These are phyloP conservation scores for Cynopterus sphinx DNA, from an alignment of 2,797 vertebrate species.

Conservation along the genomic window DNA sequence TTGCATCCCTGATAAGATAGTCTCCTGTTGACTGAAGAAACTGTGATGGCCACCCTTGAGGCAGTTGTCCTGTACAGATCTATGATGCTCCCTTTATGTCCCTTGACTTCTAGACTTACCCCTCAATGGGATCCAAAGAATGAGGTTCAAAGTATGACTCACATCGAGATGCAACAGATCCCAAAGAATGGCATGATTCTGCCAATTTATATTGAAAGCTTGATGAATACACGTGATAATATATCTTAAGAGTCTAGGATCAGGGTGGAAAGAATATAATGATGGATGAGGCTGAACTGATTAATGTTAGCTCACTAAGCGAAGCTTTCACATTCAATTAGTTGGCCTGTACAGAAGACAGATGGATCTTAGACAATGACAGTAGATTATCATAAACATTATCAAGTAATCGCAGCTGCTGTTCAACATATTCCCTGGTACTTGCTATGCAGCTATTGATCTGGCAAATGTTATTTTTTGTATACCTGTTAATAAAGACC, in stretches of 20 bases:
- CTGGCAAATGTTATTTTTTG: slow-evolving; percentile 4
- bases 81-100: not conserved
- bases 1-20: not conserved
- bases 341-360: not conserved
- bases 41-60: not conserved
- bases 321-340: not conserved
- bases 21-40: not conserved
- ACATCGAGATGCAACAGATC: not conserved
- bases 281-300: not conserved
- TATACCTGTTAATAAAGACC: not conserved
- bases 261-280: not conserved
- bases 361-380: not conserved
- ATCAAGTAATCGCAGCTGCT: not conserved
- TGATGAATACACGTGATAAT: not conserved
- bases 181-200: not conserved
- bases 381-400: not conserved
- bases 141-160: slow-evolving; percentile 5
- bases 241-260: not conserved
- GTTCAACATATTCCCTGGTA: not conserved
- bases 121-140: not conserved
- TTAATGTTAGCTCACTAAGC: not conserved
- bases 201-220: not conserved
- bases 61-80: not conserved
- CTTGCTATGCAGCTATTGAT: not conserved
- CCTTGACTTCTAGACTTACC: not conserved